Evolutionary conservation across 2,888 invertebrate species (phyloP), one percentile per base, ranked within the genome.

Genomic region (Cotesia congregata): DNA sequence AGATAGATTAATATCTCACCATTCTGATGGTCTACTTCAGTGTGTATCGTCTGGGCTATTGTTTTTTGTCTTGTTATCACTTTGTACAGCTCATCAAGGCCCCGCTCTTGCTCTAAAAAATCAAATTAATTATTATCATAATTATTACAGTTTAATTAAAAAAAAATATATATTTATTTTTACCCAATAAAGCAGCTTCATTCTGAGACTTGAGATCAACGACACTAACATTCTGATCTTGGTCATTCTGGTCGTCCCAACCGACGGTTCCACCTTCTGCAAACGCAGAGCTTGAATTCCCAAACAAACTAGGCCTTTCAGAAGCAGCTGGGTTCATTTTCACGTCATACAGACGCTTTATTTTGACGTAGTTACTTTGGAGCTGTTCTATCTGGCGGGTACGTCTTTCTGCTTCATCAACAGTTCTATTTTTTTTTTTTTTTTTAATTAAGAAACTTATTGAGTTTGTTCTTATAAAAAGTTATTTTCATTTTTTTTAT

Each of bases 11-110:
- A 67, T 65, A 40, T 5, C 62, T 86, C 88, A 95, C 95, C 95
- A 91, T 95, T 95, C 84, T 96, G 96, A 80, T 92, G 90, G 83
- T 94, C 94, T 0, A 96, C 95, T 90, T 96, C 96, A 83, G 91
- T 91, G 9, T 93, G 93, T 82, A 96, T 94, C 69, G 93, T 93
- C 68, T 93, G 90, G 6, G 95, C 95, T 84, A 96, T 93, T 82
- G 93, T 91, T 84, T 95, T 95, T 86, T 96, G 96, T 5, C 95
- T 90, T 0, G 93, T 92, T 77, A 96, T 93, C 5, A 95, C 94
- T 86, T 93, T 92, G 0, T 94, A 93, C 67, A 96, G 90, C 73
- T 92, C 93, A 78, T 96, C 95, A 40, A 96, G 90, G 0, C 95
- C 95, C 80, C 91, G 90, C 85, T 96, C 94, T 91, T 96, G 96